phyloP scores from a whole-genome alignment of 1,140 invertebrate species.

The Condylostylus longicornis region DNA sequence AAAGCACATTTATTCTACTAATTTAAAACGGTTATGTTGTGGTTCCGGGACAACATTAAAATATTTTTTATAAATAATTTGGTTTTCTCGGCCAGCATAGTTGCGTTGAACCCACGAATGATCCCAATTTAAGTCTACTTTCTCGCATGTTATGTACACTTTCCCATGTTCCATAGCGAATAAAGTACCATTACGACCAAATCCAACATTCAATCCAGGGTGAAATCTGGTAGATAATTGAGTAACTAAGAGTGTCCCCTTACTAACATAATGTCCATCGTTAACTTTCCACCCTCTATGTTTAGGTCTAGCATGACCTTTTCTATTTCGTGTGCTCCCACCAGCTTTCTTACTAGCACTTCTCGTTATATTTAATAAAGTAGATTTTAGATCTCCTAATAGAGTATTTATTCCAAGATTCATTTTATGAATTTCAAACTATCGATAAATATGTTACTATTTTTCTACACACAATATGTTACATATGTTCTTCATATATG shows the following conservation, averaged over 20 bases:
- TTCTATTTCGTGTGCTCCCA: conserved; percentile 46
- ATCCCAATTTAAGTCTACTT: conserved; percentile 53
- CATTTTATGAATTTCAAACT: too few species aligned
- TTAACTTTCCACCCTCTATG: conserved; percentile 52
- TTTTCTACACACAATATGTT: too few species aligned
- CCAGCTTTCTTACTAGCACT: conserved; percentile 53
- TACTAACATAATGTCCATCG: conserved; percentile 46
- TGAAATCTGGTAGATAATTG: conserved; percentile 56
- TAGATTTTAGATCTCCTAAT: too few species aligned
- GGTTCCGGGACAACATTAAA: conserved; percentile 60
- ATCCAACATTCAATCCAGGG: conserved; percentile 66
- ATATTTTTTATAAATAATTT: conserved; percentile 66
- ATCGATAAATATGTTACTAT: too few species aligned
- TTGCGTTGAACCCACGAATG: conserved; percentile 47
- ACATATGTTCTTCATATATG: too few species aligned
- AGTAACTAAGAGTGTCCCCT: conserved; percentile 49
- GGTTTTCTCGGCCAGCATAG: conserved; percentile 43
- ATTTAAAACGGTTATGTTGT: conserved; percentile 56
- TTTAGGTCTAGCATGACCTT: conserved; percentile 47
- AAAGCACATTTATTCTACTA: conserved; percentile 49
- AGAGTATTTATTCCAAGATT: too few species aligned
- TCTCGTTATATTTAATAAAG: conserved; percentile 16
- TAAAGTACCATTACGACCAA: conserved; percentile 57
- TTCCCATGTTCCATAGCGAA: conserved; percentile 57
- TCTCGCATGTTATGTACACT: conserved; percentile 62